Evolutionary conservation across 2,888 invertebrate species (phyloP), one percentile per base, ranked within the genome.

Genomic region (Sesia bembeciformis): DNA sequence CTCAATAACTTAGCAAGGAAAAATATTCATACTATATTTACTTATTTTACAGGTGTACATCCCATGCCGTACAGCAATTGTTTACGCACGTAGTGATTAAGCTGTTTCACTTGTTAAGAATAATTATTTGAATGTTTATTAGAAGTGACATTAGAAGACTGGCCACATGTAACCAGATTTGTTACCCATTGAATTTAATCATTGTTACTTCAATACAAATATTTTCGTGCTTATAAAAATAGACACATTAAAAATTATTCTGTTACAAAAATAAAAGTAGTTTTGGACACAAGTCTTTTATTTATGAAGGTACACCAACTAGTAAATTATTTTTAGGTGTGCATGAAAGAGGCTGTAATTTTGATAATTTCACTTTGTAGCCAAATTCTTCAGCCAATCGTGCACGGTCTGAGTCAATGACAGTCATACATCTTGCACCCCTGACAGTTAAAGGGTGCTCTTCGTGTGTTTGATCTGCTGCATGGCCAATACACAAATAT

Each of bases 261-360:
- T 23, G 23, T 23, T 23, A 23, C 23, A 23, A 23, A 23, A 23
- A 23, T 23, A 23, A 23, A 23, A 23, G 23, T 23, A 23, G 23
- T 23, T 23, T 23, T 23, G 23, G 23, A 23, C 1, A 23, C 23
- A 23, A 23, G 23, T 51, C 6, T 46, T 65, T 63, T 61, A 59
- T 64, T 70, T 60, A 75, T 63, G 67, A 60, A 59, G 81, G 78
- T 51, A 84, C 71, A 58, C 96, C 96, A 67, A 96, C 91, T 39
- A 97, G 86, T 63, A 97, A 89, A 84, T 96, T 95, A 90, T 98
- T 98, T 84, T 98, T 98, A 54, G 97, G 97, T 41, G 98, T 96
- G 82, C 98, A 98, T 53, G 93, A 91, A 49, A 92, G 86, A 38
- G 98, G 98, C 65, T 93, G 90, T 49, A 98, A 86, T 67, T 94